phyloP scores from a whole-genome alignment of 1,140 invertebrate species.

The Mactra quadrangularis region DNA sequence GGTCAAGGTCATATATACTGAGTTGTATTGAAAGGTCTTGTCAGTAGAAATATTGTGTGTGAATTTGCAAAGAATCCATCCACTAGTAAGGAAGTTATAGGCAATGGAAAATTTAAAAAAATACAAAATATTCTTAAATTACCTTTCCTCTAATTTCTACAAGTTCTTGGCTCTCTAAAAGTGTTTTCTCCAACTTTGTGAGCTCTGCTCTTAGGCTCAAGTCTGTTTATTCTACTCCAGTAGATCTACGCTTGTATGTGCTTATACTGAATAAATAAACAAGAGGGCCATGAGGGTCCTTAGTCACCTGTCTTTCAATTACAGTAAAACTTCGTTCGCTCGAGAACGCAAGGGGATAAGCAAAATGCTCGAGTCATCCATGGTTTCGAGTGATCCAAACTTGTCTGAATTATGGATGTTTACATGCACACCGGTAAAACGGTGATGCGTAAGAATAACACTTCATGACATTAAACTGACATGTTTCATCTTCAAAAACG shows the following conservation, averaged over 20 bases:
- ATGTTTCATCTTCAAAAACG: too few species aligned
- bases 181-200: slow-evolving; percentile 27
- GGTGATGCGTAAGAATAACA: too few species aligned
- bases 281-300: too few species aligned
- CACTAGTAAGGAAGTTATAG: too few species aligned
- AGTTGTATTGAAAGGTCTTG: not conserved
- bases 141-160: slow-evolving; percentile 46
- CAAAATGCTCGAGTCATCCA: not conserved
- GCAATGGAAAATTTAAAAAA: too few species aligned
- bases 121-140: too few species aligned
- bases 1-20: not conserved
- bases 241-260: slow-evolving; percentile 20
- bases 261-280: slow-evolving; percentile 27
- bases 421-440: too few species aligned
- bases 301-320: too few species aligned
- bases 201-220: slow-evolving; percentile 17
- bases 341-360: not conserved
- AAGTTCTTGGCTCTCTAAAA: slow-evolving; percentile 22
- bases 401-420: not conserved
- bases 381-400: not conserved
- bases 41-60: not conserved
- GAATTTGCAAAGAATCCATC: too few species aligned
- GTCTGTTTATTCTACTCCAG: slow-evolving; percentile 26
- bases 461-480: too few species aligned
- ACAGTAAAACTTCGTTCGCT: not conserved